These are phyloP conservation scores for Perizoma affinitatum DNA, from an alignment of 2,888 invertebrate genomes.

Conservation along the genomic window DNA sequence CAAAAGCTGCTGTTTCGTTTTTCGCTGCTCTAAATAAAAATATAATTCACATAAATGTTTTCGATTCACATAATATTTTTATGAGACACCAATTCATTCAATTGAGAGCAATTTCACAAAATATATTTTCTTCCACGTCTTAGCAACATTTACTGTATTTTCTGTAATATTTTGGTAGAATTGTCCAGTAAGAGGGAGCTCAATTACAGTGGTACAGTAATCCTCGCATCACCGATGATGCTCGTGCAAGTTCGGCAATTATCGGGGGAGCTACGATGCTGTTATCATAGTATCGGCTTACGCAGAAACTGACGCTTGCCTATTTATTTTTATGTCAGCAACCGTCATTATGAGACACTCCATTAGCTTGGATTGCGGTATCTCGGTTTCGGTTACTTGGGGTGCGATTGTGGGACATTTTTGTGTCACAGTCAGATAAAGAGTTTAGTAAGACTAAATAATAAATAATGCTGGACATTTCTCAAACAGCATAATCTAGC, in stretches of 20 bases:
- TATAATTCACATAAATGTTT: too few relatives aligned
- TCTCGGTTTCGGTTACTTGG: constrained; percentile 82
- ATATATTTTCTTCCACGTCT: too few relatives aligned
- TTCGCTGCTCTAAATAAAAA: too few relatives aligned
- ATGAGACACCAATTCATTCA: too few relatives aligned
- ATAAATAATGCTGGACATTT: too few relatives aligned
- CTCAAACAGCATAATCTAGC: too few relatives aligned
- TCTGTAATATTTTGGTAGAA: too few relatives aligned
- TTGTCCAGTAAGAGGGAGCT: constrained; percentile 46
- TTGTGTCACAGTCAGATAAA: constrained; percentile 58
- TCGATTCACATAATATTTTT: too few relatives aligned
- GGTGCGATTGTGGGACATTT: constrained; percentile 73
- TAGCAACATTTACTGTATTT: too few relatives aligned
- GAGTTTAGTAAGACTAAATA: constrained; percentile 41
- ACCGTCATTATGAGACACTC: constrained; percentile 85
- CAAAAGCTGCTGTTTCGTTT: too few relatives aligned
- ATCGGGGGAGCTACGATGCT: constrained; percentile 78
- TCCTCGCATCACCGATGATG: constrained; percentile 64
- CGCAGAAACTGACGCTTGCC: constrained; percentile 84
- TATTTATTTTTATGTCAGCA: constrained; percentile 85
- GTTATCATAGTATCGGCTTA: constrained; percentile 85
- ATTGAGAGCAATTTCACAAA: too few relatives aligned
- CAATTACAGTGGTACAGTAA: constrained; percentile 71
- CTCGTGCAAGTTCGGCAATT: constrained; percentile 79
- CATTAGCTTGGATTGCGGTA: constrained; percentile 84